phyloP scores from a whole-genome alignment of 92 coral and sea anemone species.

The Siderastrea siderea region DNA sequence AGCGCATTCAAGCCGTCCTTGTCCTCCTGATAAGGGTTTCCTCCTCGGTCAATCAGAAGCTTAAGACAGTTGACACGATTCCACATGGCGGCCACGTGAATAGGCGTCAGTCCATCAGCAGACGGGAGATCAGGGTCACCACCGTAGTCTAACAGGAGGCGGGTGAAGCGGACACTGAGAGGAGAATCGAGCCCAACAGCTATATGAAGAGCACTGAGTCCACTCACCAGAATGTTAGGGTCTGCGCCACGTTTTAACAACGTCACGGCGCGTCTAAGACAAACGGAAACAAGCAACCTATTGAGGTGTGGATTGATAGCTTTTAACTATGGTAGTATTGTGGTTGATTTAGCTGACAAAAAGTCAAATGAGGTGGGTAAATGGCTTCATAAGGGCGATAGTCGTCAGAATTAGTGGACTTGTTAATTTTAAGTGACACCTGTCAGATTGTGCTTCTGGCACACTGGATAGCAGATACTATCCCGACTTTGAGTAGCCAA shows the following conservation, averaged over 20 bases:
- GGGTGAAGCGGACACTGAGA: conserved; percentile 84
- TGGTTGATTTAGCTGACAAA: no score
- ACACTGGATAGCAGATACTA: no score
- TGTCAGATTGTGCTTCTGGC: neutral
- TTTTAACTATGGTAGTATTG: no score
- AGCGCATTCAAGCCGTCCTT: conserved; percentile 75
- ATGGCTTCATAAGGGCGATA: no score
- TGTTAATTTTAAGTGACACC: neutral
- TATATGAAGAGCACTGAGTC: conserved; percentile 83
- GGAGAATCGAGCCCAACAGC: conserved; percentile 89
- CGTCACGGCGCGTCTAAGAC: conserved; percentile 62
- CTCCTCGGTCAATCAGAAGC: conserved; percentile 72
- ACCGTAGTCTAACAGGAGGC: conserved; percentile 83
- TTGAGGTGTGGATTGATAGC: neutral
- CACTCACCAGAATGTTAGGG: conserved; percentile 83
- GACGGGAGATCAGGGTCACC: conserved; percentile 90
- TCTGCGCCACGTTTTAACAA: conserved; percentile 84
- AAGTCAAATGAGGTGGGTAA: no score
- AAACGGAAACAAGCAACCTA: neutral
- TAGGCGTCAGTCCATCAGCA: conserved; percentile 92
- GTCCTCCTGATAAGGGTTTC: conserved; percentile 79
- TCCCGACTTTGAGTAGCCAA: no score
- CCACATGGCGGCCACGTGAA: conserved; percentile 98
- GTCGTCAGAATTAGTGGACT: no score
- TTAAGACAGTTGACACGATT: conserved; percentile 87